Evolutionary conservation across 2,888 invertebrate species (phyloP), one percentile per base, ranked within the genome.

Genomic region (Hofmannophila pseudospretella): DNA sequence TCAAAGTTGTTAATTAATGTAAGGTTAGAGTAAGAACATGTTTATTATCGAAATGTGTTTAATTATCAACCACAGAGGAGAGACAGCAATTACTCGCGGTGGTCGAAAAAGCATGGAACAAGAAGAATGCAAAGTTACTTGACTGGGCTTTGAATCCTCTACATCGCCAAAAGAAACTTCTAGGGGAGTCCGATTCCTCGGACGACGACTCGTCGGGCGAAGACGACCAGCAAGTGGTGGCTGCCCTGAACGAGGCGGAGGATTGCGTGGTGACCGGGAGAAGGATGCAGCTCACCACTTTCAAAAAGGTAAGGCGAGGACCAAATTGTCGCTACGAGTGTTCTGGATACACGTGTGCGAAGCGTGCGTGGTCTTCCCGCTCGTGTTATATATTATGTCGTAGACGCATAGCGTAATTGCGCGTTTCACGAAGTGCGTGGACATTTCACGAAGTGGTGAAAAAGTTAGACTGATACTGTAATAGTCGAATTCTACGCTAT

Each of bases 101-200:
- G 0, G 94, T 96, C 0, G 94, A 95, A 54, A 85, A 88, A 0
- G 90, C 92, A 44, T 96, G 96, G 95, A 88, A 87, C 0, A 90
- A 88, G 48, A 88, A 91, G 3, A 89, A 93, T 60, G 72, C 73
- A 20, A 61, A 58, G n/a, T 58, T 74, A 53, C 25, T 71, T 0
- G 47, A 56, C 1, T 64, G 79, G 0, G 75, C 81, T 0, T n/a
- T 41, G n/a, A 65, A 73, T 20, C 84, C 85, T 0, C 40, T 80
- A 5, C 67, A 70, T 20, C 47, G 63, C 0, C 67, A 73, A 45
- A 51, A 58, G 23, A 52, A 52, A 1, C 22, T 75, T 41, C 42
- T 77, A 0, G 64, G 59, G 0, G 68, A 65, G 8, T 49, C 68
- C 0, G 73, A 61, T 1, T 58, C 65, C 1, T 66, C 75, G 1